Evolutionary conservation across 2,888 invertebrate species (phyloP).

Genomic region (Poecilobothrus nobilitatus): DNA sequence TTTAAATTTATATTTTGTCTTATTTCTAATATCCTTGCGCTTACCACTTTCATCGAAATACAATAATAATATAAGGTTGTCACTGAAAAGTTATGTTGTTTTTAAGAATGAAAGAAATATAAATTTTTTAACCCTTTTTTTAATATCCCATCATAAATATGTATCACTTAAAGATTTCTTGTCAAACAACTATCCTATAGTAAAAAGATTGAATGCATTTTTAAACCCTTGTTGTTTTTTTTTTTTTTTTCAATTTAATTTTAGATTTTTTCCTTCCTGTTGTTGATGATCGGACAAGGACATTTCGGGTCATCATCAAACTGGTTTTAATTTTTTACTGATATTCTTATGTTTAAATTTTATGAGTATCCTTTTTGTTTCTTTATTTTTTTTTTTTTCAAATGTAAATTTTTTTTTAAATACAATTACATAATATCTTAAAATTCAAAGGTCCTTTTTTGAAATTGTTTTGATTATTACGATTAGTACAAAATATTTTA

Average conservation of each 20-base stretch:
- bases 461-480: too few species aligned
- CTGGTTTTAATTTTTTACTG: conserved; percentile 13
- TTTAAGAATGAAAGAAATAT: neutral
- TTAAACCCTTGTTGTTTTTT: neutral
- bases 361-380: neutral
- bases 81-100: neutral
- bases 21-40: neutral
- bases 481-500: too few species aligned
- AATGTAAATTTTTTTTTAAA: neutral
- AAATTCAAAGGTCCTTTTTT: too few species aligned
- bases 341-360: neutral
- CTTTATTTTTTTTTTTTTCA: neutral
- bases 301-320: conserved; percentile 17
- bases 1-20: neutral
- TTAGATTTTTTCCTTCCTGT: too few species aligned
- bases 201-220: neutral
- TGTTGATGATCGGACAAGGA: conserved; percentile 13
- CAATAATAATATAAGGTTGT: neutral
- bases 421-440: too few species aligned
- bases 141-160: too few species aligned
- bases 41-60: too few species aligned
- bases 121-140: neutral
- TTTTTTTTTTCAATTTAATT: neutral
- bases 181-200: neutral
- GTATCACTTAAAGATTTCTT: neutral